Percentiles rank a stretch among this genome's conserved stretches.
phyloP scores from a whole-genome alignment of 2,113 vertebrate genomes.

The Brachyhypopomus gauderio region DNA sequence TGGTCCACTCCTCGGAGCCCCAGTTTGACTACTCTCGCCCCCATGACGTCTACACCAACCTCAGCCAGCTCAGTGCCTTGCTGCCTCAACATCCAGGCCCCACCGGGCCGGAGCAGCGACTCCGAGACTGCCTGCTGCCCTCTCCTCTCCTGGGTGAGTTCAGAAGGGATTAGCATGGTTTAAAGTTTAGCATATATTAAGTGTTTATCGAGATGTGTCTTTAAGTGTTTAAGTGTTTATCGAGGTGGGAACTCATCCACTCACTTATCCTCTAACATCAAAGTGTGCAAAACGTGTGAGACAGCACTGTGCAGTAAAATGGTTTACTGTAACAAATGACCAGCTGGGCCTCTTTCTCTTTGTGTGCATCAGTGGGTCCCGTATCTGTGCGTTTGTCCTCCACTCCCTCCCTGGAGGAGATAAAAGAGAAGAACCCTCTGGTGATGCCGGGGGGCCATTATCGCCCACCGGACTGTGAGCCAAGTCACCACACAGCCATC shows the following conservation, averaged over 20 bases:
- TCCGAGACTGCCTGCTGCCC: conserved; percentile 81
- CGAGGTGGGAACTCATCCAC: not conserved
- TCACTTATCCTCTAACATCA: not conserved
- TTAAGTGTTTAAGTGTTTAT: not conserved
- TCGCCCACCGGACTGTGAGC: conserved; percentile 81
- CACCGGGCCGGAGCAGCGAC: conserved; percentile 63
- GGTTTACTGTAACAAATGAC: not conserved
- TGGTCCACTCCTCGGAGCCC: conserved; percentile 80
- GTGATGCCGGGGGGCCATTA: conserved; percentile 84
- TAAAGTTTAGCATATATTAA: too few species aligned
- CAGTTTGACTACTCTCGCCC: conserved; percentile 88
- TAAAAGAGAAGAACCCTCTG: conserved; percentile 82
- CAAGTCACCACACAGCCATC: conserved; percentile 86
- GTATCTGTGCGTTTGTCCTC: conserved; percentile 83
- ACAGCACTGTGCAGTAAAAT: not conserved
- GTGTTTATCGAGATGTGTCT: not conserved
- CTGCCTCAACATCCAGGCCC: conserved; percentile 69
- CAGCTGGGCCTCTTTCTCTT: not conserved
- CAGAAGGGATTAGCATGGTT: too few species aligned
- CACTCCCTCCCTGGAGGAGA: conserved; percentile 81
- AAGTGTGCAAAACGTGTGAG: not conserved
- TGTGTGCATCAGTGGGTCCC: conserved; percentile 81
- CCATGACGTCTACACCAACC: conserved; percentile 92
- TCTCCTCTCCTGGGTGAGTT: conserved; percentile 84
- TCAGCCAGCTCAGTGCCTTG: conserved; percentile 77